These are phyloP conservation scores for Brachirus orientalis DNA, from an alignment of 2,113 vertebrate species.

Conservation along the genomic window DNA sequence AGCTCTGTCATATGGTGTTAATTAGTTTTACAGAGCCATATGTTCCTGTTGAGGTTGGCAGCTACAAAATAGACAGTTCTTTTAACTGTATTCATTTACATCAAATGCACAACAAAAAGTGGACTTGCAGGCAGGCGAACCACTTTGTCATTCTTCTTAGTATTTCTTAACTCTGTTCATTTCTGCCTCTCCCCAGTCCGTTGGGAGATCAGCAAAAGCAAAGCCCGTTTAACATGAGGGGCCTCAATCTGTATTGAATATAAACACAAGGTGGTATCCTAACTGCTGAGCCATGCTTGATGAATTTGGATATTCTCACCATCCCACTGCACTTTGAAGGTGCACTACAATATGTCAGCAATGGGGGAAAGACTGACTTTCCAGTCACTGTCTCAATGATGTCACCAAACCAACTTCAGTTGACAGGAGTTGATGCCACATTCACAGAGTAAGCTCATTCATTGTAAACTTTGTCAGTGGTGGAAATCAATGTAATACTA, in stretches of 20 bases:
- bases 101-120: conserved; percentile 7
- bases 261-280: conserved; percentile 65
- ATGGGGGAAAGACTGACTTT: background rate
- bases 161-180: background rate
- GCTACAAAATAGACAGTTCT: conserved; percentile 10
- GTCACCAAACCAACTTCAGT: conserved; percentile 31
- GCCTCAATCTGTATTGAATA: conserved; percentile 41
- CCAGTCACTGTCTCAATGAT: conserved; percentile 27
- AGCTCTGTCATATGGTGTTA: conserved; percentile 59
- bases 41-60: conserved; percentile 34
- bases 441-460: conserved; percentile 6
- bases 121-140: background rate
- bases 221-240: conserved; percentile 61
- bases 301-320: conserved; percentile 50
- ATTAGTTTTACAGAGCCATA: conserved; percentile 62
- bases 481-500: conserved; percentile 26
- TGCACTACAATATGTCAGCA: background rate
- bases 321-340: conserved; percentile 24
- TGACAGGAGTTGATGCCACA: conserved; percentile 45
- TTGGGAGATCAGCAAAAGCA: conserved; percentile 31
- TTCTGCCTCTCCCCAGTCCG: conserved; percentile 1
- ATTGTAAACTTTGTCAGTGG: conserved; percentile 16
- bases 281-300: conserved; percentile 40
- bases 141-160: background rate
- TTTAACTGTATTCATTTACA: conserved; percentile 31